Evolutionary conservation across 1,140 invertebrate species (phyloP).

Genomic region (Venturia canescens): DNA sequence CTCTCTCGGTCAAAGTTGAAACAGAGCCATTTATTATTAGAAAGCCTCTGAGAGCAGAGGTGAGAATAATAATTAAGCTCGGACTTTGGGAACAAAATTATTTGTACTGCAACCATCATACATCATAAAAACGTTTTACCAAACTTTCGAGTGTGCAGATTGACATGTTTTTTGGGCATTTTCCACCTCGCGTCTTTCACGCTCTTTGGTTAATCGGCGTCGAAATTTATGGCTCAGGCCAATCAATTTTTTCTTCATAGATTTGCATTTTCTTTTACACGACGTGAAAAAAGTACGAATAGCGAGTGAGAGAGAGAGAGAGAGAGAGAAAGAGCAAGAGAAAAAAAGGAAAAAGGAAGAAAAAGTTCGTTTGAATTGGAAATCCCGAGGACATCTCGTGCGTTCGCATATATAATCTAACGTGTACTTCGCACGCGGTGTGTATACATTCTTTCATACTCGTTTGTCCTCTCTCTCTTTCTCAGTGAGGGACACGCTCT

Average conservation of each 20-base stretch:
- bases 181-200: not conserved
- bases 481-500: conserved; percentile 19
- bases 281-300: not conserved
- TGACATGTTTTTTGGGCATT: not conserved
- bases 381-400: conserved; percentile 43
- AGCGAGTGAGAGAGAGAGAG: not conserved
- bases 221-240: no score
- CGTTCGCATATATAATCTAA: conserved; percentile 57
- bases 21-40: not conserved
- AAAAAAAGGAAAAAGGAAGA: not conserved
- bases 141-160: no score
- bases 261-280: no score
- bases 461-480: conserved; percentile 24
- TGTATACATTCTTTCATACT: not conserved
- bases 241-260: no score
- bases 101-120: no score
- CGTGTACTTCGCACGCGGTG: conserved; percentile 52
- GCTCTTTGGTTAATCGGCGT: not conserved
- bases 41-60: no score
- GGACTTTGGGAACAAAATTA: not conserved
- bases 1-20: conserved; percentile 36
- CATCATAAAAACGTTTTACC: no score
- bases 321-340: conserved; percentile 9
- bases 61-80: no score
- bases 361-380: conserved; percentile 33